Evolutionary conservation across 2,113 vertebrate species (phyloP).

Genomic region (Cyphomyrus discorhynchus): DNA sequence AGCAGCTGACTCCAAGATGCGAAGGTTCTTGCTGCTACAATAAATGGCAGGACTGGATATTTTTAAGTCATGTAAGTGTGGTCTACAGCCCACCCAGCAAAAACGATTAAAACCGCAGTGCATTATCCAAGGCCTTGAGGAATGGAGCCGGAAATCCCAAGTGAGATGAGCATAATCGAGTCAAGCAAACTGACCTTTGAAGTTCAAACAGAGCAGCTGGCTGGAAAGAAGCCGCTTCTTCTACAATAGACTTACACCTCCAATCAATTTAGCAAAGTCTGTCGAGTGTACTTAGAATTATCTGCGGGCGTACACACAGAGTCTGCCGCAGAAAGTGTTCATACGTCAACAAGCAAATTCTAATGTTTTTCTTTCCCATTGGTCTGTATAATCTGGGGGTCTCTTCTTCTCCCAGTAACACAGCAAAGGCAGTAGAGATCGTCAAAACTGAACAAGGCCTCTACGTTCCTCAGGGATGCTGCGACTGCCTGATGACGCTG

Average conservation of each 20-base stretch:
- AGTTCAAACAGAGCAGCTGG: background rate
- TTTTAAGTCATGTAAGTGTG: background rate
- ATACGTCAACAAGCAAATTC: background rate
- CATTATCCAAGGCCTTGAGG: background rate
- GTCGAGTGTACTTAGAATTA: background rate
- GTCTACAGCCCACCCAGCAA: background rate
- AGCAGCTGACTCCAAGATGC: background rate
- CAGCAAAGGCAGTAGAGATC: background rate
- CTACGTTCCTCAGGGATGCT: background rate
- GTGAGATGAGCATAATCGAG: background rate
- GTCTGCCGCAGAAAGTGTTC: background rate
- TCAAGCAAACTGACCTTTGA: constrained; percentile 3
- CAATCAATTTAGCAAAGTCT: background rate
- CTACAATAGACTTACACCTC: background rate
- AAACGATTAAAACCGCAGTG: background rate
- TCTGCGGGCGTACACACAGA: background rate
- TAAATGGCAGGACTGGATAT: background rate
- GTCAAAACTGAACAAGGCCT: background rate
- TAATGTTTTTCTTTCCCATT: background rate
- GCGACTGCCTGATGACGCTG: background rate
- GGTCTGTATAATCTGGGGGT: background rate
- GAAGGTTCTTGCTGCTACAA: background rate
- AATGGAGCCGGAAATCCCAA: background rate
- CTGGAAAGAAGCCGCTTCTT: background rate
- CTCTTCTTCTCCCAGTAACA: background rate